phyloP scores from a whole-genome alignment of 2,797 vertebrate species.

The Karalla daura region DNA sequence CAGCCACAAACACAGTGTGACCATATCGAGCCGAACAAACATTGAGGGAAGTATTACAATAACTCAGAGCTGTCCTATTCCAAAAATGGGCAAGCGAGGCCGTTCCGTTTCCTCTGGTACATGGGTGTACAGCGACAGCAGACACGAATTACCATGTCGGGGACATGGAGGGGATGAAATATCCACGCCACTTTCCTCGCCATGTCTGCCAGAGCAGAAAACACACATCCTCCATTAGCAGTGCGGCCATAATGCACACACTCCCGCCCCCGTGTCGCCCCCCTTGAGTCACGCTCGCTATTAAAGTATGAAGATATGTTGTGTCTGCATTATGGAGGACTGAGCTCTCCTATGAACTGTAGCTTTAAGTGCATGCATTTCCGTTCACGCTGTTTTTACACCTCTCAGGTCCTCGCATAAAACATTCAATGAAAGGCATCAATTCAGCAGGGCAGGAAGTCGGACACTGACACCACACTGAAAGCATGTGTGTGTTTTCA shows the following conservation, averaged over 20 bases:
- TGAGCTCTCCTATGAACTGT: too few species aligned
- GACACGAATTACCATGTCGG: constrained; percentile 4
- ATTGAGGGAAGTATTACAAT: background rate
- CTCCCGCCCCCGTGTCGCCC: background rate
- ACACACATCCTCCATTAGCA: constrained; percentile 41
- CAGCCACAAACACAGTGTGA: background rate
- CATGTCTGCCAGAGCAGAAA: constrained; percentile 2
- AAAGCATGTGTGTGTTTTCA: too few species aligned
- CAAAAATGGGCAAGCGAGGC: constrained; percentile 3
- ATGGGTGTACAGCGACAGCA: background rate
- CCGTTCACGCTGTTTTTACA: too few species aligned
- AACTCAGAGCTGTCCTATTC: background rate
- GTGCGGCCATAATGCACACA: constrained; percentile 18
- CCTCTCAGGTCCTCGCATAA: too few species aligned
- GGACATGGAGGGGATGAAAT: constrained; percentile 16
- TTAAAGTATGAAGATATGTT: constrained; percentile 33
- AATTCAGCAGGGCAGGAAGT: too few species aligned
- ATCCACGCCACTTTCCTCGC: background rate
- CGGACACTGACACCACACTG: too few species aligned
- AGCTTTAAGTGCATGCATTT: too few species aligned
- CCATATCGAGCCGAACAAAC: background rate
- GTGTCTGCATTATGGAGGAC: too few species aligned
- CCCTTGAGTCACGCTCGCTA: constrained; percentile 11
- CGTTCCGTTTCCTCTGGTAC: too few species aligned
- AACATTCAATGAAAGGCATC: too few species aligned